phyloP scores from a whole-genome alignment of 2,797 vertebrate species.

The Sebastes wilsoni region DNA sequence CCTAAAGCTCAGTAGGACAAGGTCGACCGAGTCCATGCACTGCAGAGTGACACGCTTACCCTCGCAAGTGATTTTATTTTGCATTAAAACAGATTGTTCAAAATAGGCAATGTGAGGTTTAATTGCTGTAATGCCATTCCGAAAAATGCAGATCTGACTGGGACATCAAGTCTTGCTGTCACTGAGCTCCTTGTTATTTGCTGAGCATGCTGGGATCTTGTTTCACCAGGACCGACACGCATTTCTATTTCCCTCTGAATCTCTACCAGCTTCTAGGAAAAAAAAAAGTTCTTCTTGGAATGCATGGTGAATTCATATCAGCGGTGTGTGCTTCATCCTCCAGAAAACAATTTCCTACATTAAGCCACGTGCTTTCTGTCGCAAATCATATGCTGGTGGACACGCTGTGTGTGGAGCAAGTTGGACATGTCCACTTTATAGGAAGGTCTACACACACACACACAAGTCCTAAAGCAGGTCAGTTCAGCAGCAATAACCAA shows the following conservation, averaged over 20 bases:
- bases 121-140: neutral
- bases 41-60: neutral
- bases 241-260: neutral
- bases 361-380: neutral
- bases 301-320: neutral
- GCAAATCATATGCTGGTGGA: neutral
- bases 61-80: neutral
- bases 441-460: neutral
- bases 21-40: neutral
- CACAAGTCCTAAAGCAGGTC: slow-evolving; percentile 31
- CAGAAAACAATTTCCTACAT: neutral
- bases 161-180: neutral
- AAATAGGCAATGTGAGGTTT: neutral
- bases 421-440: neutral
- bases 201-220: slow-evolving; percentile 49
- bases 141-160: neutral
- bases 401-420: neutral
- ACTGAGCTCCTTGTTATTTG: slow-evolving; percentile 40
- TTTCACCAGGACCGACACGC: slow-evolving; percentile 1
- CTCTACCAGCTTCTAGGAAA: neutral
- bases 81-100: neutral
- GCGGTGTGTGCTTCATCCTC: neutral
- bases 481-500: slow-evolving; percentile 14
- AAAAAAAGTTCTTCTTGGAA: fast-evolving
- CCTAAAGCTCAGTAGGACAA: neutral